Evolutionary conservation across 2,113 vertebrate species (phyloP).

Genomic region (Bubo bubo): DNA sequence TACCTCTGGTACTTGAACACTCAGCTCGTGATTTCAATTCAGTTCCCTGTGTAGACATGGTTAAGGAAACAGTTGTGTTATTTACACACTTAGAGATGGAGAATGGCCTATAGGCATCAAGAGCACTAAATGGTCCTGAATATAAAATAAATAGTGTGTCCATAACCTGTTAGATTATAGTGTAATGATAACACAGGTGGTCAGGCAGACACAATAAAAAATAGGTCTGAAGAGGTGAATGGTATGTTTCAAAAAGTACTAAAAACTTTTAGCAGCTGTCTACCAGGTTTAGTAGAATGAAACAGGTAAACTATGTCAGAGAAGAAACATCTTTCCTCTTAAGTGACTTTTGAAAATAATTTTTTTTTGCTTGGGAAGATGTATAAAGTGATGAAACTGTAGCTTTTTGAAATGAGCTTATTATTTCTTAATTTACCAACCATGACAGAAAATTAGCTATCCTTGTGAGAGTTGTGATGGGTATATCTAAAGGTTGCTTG

Average conservation of each 20-base stretch:
- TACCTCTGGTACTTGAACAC: neutral
- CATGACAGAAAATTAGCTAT: neutral
- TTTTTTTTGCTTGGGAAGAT: neutral
- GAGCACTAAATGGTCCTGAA: neutral
- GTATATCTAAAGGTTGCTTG: neutral
- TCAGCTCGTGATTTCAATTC: neutral
- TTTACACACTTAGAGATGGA: neutral
- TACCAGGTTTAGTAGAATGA: neutral
- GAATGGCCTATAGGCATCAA: neutral
- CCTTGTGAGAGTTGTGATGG: neutral
- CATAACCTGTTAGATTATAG: neutral
- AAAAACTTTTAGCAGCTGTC: slow-evolving; percentile 1
- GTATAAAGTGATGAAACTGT: neutral
- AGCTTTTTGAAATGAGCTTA: neutral
- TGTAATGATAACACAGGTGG: neutral
- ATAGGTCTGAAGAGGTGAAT: neutral
- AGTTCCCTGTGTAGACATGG: neutral
- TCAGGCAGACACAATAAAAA: neutral
- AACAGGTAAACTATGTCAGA: neutral
- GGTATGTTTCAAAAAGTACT: neutral
- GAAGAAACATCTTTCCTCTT: neutral
- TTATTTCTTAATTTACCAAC: neutral
- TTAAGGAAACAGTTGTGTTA: neutral
- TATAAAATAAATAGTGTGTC: neutral
- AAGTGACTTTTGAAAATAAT: neutral